A percentile compares a stretch with the other conserved stretches of the same genome.
Conservation (phyloP, 2,888 invertebrate genomes). For the Hirtodrosophila trivittata region DNA sequence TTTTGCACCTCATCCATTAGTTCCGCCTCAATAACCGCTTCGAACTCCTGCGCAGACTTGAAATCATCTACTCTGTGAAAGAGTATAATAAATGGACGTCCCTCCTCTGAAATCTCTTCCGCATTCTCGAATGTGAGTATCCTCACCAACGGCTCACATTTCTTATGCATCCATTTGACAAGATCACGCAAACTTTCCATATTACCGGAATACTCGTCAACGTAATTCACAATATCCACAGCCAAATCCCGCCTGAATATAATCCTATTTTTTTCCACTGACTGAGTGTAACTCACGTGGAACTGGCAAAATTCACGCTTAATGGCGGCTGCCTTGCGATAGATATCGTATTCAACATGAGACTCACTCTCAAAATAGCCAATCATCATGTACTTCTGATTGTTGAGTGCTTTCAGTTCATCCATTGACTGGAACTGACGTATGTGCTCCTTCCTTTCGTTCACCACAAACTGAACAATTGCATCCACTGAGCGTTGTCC, state of each 20-base stretch:
- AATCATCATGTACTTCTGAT: slow-evolving; percentile 90
- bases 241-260: slow-evolving; percentile 91
- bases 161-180: slow-evolving; percentile 91
- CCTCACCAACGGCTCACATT: slow-evolving; percentile 96
- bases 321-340: slow-evolving; percentile 90
- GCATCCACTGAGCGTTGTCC: slow-evolving; percentile 94
- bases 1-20: slow-evolving; percentile 93
- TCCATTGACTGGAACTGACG: slow-evolving; percentile 88
- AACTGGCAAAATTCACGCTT: slow-evolving; percentile 96
- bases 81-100: slow-evolving; percentile 96
- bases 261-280: slow-evolving; percentile 86
- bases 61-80: slow-evolving; percentile 93
- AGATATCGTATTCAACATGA: slow-evolving; percentile 89
- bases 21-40: slow-evolving; percentile 89
- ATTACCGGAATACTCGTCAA: slow-evolving; percentile 90
- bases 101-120: slow-evolving; percentile 98
- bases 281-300: slow-evolving; percentile 92
- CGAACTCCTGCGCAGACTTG: slow-evolving; percentile 91
- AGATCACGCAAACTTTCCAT: slow-evolving; percentile 89
- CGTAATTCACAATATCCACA: slow-evolving; percentile 87
- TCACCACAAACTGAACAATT: slow-evolving; percentile 91
- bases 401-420: slow-evolving; percentile 89
- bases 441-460: slow-evolving; percentile 92
- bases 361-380: slow-evolving; percentile 92
- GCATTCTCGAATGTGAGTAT: slow-evolving; percentile 99